Percentiles rank a stretch among this genome's conserved stretches.
Conservation (phyloP, 2,888 invertebrate genomes). For the Nemotelus pantherinus region DNA sequence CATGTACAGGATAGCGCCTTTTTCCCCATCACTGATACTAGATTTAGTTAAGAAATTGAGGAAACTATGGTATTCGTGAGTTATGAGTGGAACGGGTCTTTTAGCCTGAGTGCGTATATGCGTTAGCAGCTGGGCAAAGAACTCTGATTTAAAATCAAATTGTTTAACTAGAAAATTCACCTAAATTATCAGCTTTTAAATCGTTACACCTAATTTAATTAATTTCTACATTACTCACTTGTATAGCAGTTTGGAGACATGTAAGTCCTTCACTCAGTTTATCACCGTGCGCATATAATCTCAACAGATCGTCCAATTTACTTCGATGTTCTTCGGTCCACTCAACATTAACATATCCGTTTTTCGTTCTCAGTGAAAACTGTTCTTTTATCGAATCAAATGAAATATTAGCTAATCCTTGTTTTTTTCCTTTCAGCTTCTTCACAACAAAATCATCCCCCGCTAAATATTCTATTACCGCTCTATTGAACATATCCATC, state of each 20-base stretch:
- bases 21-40: no score
- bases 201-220: not conserved
- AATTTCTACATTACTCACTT: conserved; percentile 58
- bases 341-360: conserved; percentile 42
- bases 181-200: not conserved
- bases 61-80: no score
- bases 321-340: conserved; percentile 55
- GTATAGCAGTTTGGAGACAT: conserved; percentile 66
- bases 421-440: conserved; percentile 43
- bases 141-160: no score
- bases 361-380: conserved; percentile 47
- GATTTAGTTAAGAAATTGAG: no score
- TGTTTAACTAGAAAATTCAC: no score
- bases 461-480: conserved; percentile 72
- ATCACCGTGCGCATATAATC: conserved; percentile 55
- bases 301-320: conserved; percentile 53
- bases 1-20: no score
- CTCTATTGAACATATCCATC: conserved; percentile 69
- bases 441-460: conserved; percentile 60
- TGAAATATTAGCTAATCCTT: no score
- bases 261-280: conserved; percentile 62
- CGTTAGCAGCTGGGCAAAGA: no score
- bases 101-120: no score
- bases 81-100: no score
- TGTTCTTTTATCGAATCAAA: not conserved